Conservation (phyloP, 2,888 invertebrate species). For the Cyclophora punctaria region DNA sequence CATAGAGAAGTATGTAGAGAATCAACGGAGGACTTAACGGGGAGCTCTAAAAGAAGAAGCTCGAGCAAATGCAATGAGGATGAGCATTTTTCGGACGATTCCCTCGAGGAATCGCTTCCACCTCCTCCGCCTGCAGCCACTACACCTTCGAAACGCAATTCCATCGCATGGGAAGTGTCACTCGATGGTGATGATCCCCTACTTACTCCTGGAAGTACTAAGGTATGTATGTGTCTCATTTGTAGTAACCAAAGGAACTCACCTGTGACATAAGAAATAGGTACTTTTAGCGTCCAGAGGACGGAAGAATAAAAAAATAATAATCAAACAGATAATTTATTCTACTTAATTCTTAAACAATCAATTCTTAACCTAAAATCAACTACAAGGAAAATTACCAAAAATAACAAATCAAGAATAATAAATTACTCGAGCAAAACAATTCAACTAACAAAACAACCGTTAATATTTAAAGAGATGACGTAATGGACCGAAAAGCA, state of each 20-base stretch:
- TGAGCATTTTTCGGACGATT: slow-evolving; percentile 87
- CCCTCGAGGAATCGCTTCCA: slow-evolving; percentile 84
- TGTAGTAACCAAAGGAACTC: not conserved
- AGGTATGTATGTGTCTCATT: slow-evolving; percentile 47
- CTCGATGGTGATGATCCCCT: slow-evolving; percentile 82
- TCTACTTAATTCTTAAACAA: too few relatives aligned
- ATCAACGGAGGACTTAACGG: slow-evolving; percentile 66
- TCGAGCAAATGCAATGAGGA: slow-evolving; percentile 58
- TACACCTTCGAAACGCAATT: slow-evolving; percentile 82
- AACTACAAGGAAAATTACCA: too few relatives aligned
- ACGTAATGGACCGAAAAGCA: too few relatives aligned
- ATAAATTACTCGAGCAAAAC: too few relatives aligned
- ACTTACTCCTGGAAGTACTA: slow-evolving; percentile 81
- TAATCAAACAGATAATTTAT: too few relatives aligned
- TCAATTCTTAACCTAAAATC: too few relatives aligned
- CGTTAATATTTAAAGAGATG: too few relatives aligned
- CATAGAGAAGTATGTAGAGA: slow-evolving; percentile 86
- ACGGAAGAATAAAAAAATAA: too few relatives aligned
- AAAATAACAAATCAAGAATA: too few relatives aligned
- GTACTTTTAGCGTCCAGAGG: too few relatives aligned
- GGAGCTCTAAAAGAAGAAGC: slow-evolving; percentile 48
- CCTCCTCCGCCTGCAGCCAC: slow-evolving; percentile 75
- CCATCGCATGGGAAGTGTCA: slow-evolving; percentile 92
- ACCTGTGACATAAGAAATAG: too few relatives aligned
- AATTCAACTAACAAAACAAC: too few relatives aligned